Conservation (phyloP, 2,888 invertebrate species). For the Nephrotoma guestfalica region DNA sequence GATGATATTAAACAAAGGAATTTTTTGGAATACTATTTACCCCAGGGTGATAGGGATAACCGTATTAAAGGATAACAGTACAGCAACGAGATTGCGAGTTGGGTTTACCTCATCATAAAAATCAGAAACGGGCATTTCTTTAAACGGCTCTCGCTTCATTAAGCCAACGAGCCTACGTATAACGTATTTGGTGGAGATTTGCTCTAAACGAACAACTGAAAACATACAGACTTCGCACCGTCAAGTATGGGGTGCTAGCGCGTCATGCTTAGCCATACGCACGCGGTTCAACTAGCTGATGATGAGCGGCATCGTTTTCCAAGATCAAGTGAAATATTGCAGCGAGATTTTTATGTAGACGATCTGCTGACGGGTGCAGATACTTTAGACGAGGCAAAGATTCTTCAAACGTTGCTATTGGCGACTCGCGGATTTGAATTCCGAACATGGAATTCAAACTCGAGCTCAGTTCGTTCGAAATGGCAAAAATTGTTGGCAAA, state of each 20-base stretch:
- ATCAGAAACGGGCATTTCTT: too few species aligned
- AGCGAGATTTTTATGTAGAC: conserved; percentile 15
- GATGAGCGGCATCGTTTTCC: conserved; percentile 14
- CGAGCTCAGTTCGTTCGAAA: background rate
- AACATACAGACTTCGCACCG: conserved; percentile 9
- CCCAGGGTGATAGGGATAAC: background rate
- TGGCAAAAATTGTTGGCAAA: background rate
- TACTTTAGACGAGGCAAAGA: conserved; percentile 8
- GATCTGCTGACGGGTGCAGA: conserved; percentile 13
- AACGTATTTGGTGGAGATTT: conserved; percentile 8
- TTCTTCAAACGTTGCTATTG: conserved; percentile 8
- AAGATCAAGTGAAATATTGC: conserved; percentile 12
- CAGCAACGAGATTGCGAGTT: too few species aligned
- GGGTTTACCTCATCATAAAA: too few species aligned
- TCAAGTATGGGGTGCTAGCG: conserved; percentile 12
- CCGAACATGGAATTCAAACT: background rate
- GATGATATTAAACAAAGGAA: background rate
- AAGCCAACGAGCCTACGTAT: too few species aligned
- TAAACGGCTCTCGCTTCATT: too few species aligned
- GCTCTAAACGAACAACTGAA: background rate
- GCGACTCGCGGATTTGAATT: conserved; percentile 10
- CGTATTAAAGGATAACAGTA: too few species aligned
- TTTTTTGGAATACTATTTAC: background rate
- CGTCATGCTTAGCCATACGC: conserved; percentile 10
- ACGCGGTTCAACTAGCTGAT: conserved; percentile 11